Evolutionary conservation across 92 coral and sea anemone genomes (phyloP).

Genomic region (Epizoanthus stellaris): DNA sequence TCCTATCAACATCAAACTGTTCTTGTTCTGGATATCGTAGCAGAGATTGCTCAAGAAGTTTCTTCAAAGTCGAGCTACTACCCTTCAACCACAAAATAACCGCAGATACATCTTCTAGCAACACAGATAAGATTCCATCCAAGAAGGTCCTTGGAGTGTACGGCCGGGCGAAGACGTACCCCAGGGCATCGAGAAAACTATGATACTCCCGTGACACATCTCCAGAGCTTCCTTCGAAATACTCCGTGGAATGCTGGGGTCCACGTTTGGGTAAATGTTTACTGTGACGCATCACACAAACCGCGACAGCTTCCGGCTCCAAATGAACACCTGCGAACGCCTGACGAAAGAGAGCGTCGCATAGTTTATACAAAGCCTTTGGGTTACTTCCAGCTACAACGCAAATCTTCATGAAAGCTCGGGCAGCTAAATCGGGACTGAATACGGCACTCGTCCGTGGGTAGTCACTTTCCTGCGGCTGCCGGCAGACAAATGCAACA

Average conservation of each 20-base stretch:
- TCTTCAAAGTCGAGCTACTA: conserved; percentile 5
- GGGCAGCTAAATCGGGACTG: conserved; percentile 27
- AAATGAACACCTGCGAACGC: conserved; percentile 2
- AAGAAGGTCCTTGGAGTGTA: conserved; percentile 29
- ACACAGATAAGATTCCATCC: not conserved
- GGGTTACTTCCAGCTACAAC: conserved; percentile 18
- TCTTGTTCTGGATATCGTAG: not conserved
- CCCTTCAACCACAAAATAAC: not conserved
- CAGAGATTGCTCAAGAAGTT: conserved; percentile 24
- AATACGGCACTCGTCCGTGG: not conserved
- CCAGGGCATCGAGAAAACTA: conserved; percentile 34
- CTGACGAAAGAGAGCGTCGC: conserved; percentile 43
- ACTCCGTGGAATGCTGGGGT: not conserved
- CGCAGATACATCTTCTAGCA: not conserved
- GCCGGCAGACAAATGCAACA: not conserved
- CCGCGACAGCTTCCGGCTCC: conserved; percentile 22
- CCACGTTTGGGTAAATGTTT: not conserved
- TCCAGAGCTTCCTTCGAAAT: not conserved
- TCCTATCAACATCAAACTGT: conserved; percentile 53
- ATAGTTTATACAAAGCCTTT: conserved; percentile 34
- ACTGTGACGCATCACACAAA: conserved; percentile 1
- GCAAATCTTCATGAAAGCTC: conserved; percentile 34
- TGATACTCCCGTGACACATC: conserved; percentile 16
- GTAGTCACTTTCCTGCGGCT: not conserved
- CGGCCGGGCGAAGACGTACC: not conserved